These are phyloP conservation scores for Actenoides hombroni DNA, from an alignment of 2,113 vertebrate species.

Conservation along the genomic window DNA sequence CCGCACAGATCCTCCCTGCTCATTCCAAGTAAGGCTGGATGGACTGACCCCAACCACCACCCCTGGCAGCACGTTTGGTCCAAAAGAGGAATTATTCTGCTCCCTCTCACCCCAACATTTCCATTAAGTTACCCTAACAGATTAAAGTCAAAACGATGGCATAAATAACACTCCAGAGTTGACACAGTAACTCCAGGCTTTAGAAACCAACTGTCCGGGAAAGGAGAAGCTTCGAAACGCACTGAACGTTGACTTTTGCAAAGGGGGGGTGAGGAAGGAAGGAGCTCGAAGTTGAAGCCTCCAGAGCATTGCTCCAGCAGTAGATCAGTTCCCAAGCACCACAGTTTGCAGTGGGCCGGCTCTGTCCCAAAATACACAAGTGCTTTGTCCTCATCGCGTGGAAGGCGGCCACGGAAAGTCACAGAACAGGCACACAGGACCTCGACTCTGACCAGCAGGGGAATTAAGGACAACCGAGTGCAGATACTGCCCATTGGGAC, in stretches of 20 bases:
- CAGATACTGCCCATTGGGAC: slow-evolving; percentile 5
- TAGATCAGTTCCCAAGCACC: not conserved
- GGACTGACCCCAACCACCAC: not conserved
- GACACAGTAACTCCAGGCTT: slow-evolving; percentile 24
- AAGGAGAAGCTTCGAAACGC: not conserved
- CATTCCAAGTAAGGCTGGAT: not conserved
- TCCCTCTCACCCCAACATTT: not conserved
- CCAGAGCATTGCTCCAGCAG: not conserved
- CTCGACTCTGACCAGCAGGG: slow-evolving; percentile 57
- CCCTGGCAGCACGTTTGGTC: slow-evolving; percentile 11
- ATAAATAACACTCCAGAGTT: not conserved
- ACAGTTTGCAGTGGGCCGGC: not conserved
- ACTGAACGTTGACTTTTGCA: not conserved
- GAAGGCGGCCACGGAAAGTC: not conserved
- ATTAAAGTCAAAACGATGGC: not conserved
- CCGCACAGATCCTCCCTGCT: not conserved
- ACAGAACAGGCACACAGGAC: not conserved
- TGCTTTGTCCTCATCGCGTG: not conserved
- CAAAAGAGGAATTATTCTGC: not conserved
- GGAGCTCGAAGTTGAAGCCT: not conserved
- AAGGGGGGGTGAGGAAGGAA: not conserved
- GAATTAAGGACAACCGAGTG: slow-evolving; percentile 47
- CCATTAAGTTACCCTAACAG: not conserved
- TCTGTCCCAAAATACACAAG: not conserved
- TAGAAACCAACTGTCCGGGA: not conserved